Evolutionary conservation across 2,797 vertebrate species (phyloP), one percentile per base, ranked within the genome.

Genomic region (Pagetopsis macropterus): DNA sequence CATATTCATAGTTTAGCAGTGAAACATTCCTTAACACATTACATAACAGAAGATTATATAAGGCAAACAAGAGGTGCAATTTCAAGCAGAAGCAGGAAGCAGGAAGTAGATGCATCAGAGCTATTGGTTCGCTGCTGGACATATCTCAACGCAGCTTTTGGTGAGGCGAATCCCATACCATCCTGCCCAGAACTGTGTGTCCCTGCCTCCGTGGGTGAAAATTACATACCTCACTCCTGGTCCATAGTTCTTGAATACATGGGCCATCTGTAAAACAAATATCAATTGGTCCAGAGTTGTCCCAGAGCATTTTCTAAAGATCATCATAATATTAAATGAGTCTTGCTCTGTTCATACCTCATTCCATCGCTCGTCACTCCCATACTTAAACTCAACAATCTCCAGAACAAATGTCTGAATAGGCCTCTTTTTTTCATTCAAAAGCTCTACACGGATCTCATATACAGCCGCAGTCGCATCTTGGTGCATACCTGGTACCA

Each of bases 131-230:
- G 16, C 6, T 2, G 81, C 83, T 3, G 95, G 93, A 72, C 91
- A 94, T 0, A 99, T 61, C 73, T 95, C 90, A 40, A 98, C 87
- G 16, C 95, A 95, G 91, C 94, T 98, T 90, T 97, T 95, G 0
- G 97, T 98, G 11, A 99, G 89, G 0, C 96, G 91, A 48, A 97
- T 87, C 2, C 98, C 98, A 0, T 97, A 99, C 95, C 96, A 96
- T 4, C 97, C 98, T 0, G 94, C 93, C 98, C 97, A 98, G 85
- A 1, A 96, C 84, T 97, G 93, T 0, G 93, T 96, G 88, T 98
- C 97, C 4, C 90, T 65, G 51, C 98, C 98, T 5, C 97, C 97
- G 0, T 99, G 97, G 40, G 85, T 85, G 17, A 99, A 98, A 21
- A 48, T 68, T 78, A 99, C 79, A 70, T 94, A 89, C 31, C 96